These are phyloP conservation scores for Crotophaga sulcirostris DNA, from an alignment of 2,113 vertebrate genomes.

Conservation along the genomic window DNA sequence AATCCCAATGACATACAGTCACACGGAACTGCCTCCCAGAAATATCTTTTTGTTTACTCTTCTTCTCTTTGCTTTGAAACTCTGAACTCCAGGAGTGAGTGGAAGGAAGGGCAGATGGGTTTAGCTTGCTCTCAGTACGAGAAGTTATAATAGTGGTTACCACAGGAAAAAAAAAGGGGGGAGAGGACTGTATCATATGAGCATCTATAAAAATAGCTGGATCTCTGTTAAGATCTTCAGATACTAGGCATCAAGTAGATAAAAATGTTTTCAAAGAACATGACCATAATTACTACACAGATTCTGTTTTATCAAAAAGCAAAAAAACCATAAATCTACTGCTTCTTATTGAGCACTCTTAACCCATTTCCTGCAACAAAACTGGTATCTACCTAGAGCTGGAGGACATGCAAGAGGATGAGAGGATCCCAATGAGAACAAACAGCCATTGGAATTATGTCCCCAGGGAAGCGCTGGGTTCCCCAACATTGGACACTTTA, in stretches of 20 bases:
- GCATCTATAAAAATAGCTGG: background rate
- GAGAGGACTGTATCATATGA: background rate
- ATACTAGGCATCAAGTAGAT: background rate
- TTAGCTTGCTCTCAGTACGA: background rate
- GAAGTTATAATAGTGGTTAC: background rate
- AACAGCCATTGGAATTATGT: no score
- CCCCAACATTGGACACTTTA: no score
- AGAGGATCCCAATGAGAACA: no score
- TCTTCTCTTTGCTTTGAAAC: background rate
- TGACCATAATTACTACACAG: background rate
- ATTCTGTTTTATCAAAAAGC: background rate
- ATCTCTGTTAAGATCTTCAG: background rate
- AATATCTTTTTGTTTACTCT: background rate
- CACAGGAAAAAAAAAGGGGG: no score
- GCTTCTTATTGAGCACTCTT: background rate
- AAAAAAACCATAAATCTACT: background rate
- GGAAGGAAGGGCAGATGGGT: background rate
- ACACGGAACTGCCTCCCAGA: background rate
- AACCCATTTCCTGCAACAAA: background rate
- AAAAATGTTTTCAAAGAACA: background rate
- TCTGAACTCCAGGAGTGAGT: background rate
- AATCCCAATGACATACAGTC: background rate
- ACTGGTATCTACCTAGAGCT: background rate
- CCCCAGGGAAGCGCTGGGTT: no score
- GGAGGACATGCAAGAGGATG: background rate